Evolutionary conservation across 2,113 vertebrate species (phyloP), one percentile per base, ranked within the genome.

Genomic region (Gulo gulo): DNA sequence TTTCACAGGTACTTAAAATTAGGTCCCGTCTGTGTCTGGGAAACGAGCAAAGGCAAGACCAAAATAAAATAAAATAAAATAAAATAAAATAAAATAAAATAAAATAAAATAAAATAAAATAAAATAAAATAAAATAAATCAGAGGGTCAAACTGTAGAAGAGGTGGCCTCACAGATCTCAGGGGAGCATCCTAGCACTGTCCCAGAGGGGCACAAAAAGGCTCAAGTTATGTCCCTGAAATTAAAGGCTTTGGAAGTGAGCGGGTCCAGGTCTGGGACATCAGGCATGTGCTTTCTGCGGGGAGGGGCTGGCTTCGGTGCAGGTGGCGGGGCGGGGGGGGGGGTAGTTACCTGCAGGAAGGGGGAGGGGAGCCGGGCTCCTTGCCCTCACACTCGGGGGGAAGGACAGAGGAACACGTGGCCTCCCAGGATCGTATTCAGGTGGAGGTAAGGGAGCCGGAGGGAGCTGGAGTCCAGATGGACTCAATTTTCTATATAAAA

Each of bases 401-500:
- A 73, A 42, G 67, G 4, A 5, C 4, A 61, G 83, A 52, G 82
- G 65, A 26, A 47, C 34, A 57, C 0, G 0, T 20, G 50, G 95
- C 47, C 39, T 95, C 84, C 87, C 86, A 81, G 87, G 79, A 93
- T 79, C 55, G 23, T 39, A 34, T n/a, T 87, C 67, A 57, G 73
- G 71, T n/a, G 52, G 92, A 63, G 94, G 88, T 13, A 74, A 89
- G 89, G 87, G 34, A 29, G 47, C 12, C 14, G 74, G n/a, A 85
- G 92, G 50, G 74, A 89, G 12, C 90, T 18, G 18, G 18, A 50
- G 29, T 2, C 88, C 96, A 97, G 92, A 81, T 97, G 97, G 94
- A 94, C 84, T 94, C 91, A 96, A 98, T 98, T 97, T 97, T 98
- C 97, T 92, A 7, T 87, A n/a, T 78, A 91, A 83, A 92, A 97